phyloP scores from a whole-genome alignment of 2,797 vertebrate genomes.

The Podargus strigoides region DNA sequence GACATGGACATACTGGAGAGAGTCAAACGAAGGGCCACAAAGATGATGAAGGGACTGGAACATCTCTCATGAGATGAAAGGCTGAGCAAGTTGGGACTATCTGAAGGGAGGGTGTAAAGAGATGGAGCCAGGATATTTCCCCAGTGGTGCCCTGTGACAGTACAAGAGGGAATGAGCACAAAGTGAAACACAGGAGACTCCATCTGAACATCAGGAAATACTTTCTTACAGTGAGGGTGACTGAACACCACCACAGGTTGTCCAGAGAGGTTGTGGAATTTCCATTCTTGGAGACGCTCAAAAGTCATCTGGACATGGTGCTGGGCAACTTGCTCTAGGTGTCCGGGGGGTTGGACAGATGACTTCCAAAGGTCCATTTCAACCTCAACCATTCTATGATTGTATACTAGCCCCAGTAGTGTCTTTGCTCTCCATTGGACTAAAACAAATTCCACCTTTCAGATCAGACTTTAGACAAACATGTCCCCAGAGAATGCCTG shows the following conservation, averaged over 20 bases:
- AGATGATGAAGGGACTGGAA: neutral
- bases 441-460: neutral
- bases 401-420: neutral
- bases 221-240: neutral
- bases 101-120: neutral
- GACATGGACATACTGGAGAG: neutral
- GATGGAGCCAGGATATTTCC: neutral
- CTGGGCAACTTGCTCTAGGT: neutral
- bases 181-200: neutral
- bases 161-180: neutral
- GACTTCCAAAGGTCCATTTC: accelerated
- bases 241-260: too few species aligned
- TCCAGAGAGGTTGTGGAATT: too few species aligned
- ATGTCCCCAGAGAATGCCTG: neutral
- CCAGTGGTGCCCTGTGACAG: neutral
- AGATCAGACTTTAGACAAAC: neutral
- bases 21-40: neutral
- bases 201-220: neutral
- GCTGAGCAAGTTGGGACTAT: neutral
- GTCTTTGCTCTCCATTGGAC: neutral
- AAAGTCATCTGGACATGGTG: neutral
- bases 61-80: neutral
- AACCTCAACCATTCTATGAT: neutral
- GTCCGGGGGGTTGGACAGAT: accelerated
- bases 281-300: neutral